phyloP scores from a whole-genome alignment of 2,797 vertebrate genomes.

The Pangasius mekongensis region DNA sequence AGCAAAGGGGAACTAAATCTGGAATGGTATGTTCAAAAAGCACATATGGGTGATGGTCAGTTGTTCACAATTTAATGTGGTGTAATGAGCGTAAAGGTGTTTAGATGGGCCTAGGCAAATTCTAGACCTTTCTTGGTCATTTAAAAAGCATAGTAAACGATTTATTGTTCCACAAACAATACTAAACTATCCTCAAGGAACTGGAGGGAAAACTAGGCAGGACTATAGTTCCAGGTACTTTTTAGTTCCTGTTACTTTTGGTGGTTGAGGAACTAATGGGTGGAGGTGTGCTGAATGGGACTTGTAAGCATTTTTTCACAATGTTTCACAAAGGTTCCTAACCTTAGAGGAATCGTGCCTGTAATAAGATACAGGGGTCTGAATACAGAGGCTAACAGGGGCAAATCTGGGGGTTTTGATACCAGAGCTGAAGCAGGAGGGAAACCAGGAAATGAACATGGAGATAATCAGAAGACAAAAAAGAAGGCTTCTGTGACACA shows the following conservation, averaged over 20 bases:
- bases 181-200: neutral
- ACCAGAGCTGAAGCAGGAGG: neutral
- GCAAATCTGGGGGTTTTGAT: neutral
- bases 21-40: neutral
- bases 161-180: neutral
- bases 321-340: neutral
- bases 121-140: neutral
- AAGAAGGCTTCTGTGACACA: neutral
- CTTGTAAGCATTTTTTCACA: neutral
- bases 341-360: neutral
- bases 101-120: neutral
- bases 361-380: neutral
- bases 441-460: neutral
- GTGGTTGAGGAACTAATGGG: neutral
- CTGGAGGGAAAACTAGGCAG: neutral
- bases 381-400: neutral
- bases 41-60: neutral
- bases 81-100: neutral
- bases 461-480: neutral
- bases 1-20: neutral
- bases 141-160: neutral
- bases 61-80: neutral
- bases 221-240: neutral
- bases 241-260: neutral
- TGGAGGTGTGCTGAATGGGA: neutral